Conservation (phyloP, 1,140 invertebrate species). For the Trachymyrmex cornetzi region DNA sequence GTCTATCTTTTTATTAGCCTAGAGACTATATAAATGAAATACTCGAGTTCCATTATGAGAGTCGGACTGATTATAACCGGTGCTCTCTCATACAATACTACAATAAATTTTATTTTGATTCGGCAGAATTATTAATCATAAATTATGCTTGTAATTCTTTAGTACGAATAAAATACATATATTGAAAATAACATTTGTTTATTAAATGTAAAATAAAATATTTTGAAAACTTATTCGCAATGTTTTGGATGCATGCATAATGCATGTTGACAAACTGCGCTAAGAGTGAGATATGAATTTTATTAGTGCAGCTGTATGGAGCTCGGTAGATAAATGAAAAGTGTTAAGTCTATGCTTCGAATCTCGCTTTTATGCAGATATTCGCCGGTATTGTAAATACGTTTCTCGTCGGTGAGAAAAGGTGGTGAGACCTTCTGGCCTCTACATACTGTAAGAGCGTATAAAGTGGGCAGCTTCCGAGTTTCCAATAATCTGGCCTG, state of each 20-base stretch:
- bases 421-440: slow-evolving; percentile 35
- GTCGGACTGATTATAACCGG: slow-evolving; percentile 68
- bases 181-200: not conserved
- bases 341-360: slow-evolving; percentile 40
- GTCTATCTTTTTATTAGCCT: slow-evolving; percentile 50
- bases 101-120: not conserved
- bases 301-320: slow-evolving; percentile 8
- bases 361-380: slow-evolving; percentile 43
- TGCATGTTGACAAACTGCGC: slow-evolving; percentile 26
- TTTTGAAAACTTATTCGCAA: slow-evolving; percentile 23
- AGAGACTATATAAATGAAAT: slow-evolving; percentile 63
- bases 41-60: slow-evolving; percentile 67
- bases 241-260: slow-evolving; percentile 6
- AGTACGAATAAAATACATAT: slow-evolving; percentile 20
- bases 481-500: slow-evolving; percentile 75
- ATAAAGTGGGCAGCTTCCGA: slow-evolving; percentile 61
- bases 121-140: not conserved
- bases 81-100: slow-evolving; percentile 33
- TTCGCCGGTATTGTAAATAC: slow-evolving; percentile 34
- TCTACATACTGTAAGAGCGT: slow-evolving; percentile 52
- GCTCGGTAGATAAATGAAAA: slow-evolving; percentile 31
- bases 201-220: slow-evolving; percentile 21
- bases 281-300: slow-evolving; percentile 35
- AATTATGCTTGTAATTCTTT: not conserved
- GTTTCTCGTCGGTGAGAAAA: slow-evolving; percentile 38